These are phyloP conservation scores for Rafetus swinhoei DNA, from an alignment of 2,113 vertebrate genomes.

Conservation along the genomic window DNA sequence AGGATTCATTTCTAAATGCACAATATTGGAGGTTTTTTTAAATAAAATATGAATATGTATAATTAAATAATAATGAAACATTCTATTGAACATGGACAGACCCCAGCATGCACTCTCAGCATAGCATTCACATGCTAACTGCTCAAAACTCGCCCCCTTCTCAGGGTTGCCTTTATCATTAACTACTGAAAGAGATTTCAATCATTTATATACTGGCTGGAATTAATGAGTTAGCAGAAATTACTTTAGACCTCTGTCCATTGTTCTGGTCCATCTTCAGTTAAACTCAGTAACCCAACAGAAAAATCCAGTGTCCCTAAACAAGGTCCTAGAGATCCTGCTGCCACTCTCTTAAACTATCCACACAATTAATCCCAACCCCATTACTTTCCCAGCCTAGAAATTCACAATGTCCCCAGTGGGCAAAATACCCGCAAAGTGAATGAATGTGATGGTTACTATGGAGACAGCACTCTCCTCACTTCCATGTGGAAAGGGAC, in stretches of 20 bases:
- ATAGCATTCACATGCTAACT: background rate
- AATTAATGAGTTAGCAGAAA: background rate
- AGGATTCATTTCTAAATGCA: constrained; percentile 20
- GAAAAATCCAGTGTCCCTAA: background rate
- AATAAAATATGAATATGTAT: background rate
- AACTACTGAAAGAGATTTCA: background rate
- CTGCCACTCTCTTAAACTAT: background rate
- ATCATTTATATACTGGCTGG: background rate
- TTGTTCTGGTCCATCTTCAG: background rate
- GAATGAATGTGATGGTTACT: background rate
- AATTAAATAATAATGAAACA: background rate
- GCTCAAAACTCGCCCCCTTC: background rate
- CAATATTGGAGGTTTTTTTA: constrained; percentile 8
- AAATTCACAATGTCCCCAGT: background rate
- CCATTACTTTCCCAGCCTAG: background rate
- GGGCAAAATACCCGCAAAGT: background rate
- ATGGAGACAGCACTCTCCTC: background rate
- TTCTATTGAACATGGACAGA: background rate
- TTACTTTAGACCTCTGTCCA: background rate
- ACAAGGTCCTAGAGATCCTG: background rate
- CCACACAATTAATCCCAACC: background rate
- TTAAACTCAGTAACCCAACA: background rate
- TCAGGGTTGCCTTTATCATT: background rate
- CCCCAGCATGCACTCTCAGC: background rate
- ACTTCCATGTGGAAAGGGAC: background rate